Base-by-base conservation (phyloP, 2,888 invertebrate genomes). In the Caenorhabditis sp. region DNA sequence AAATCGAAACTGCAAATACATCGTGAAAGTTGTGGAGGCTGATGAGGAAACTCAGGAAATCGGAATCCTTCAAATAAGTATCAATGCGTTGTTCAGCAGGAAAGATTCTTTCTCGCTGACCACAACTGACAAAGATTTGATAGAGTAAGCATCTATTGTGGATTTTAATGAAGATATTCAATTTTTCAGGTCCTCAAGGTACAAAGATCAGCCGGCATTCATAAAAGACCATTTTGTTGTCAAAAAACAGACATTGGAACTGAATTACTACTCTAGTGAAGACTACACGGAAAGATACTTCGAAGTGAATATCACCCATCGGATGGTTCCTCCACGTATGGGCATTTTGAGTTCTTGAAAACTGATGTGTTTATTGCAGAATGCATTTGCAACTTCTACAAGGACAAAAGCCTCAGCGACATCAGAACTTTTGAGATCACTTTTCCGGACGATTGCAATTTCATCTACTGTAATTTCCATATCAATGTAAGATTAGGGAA, bases 401-500 rank as follows among this genome's bases (percentile, higher is more conserved):
- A 38, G 26, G 69, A 77, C 1, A 77, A 69, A 26, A 10, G 1
- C 0, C 31, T 22, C 0, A 19, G 16, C 19, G 56, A 19, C 1
- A 14, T 28, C 22, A 22, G 26, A 26, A 16, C 10, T 44, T 44
- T 56, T 3, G 61, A 59, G 5, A 22, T 59, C n/a, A 8, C 26
- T 1, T 76, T 76, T 12, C 76, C 76, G 0, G 14, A 5, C 0
- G 31, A 19, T 22, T 77, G 75, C 49, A 26, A 19, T 38, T 75
- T 28, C 22, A 66, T 75, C 7, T 75, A 58, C n/a, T 75, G 75
- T 14, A 35, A 58, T 19, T 75, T 47, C 26, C 16, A 28, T 2
- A 24, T 75, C 7, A 19, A 28, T 22, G 75, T 74, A 26, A 26
- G 10, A 19, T 12, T 56, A 2, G n/a, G 3, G 22, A 54, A 2